Evolutionary conservation across 2,888 invertebrate genomes (phyloP).

Genomic region (Cylindroiulus punctatus): DNA sequence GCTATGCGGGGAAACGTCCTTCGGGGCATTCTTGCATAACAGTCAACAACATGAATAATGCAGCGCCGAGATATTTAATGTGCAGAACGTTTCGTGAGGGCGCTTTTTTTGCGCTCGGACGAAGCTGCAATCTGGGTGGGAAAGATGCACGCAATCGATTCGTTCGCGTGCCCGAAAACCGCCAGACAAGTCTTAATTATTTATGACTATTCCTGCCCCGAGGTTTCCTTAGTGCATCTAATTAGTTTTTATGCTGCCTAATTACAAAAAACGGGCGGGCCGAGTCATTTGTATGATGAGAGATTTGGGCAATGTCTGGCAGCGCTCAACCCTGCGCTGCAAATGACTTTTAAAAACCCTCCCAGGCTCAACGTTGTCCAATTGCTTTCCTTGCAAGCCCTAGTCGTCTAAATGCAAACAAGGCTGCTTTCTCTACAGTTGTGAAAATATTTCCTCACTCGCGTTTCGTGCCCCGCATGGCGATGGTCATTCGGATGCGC

Average conservation of each 20-base stretch:
- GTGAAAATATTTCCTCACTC: constrained; percentile 32
- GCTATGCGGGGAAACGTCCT: no score
- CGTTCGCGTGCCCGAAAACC: constrained; percentile 2
- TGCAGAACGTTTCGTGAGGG: not conserved
- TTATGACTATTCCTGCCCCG: constrained; percentile 41
- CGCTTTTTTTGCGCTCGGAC: not conserved
- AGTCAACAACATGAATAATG: constrained; percentile 22
- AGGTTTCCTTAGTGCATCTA: constrained; percentile 43
- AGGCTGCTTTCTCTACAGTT: constrained; percentile 29
- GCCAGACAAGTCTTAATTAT: constrained; percentile 40
- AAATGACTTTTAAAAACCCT: not conserved
- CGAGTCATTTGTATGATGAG: not conserved
- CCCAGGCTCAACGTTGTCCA: not conserved
- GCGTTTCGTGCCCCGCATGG: constrained; percentile 12
- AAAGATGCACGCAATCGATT: constrained; percentile 27
- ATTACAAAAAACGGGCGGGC: constrained; percentile 17
- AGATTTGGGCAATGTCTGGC: not conserved
- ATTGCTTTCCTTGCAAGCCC: constrained; percentile 35
- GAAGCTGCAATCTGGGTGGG: not conserved
- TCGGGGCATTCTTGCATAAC: not conserved
- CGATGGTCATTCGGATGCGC: constrained; percentile 30
- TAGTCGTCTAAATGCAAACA: constrained; percentile 45
- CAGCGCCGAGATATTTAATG: constrained; percentile 29
- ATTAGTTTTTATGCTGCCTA: constrained; percentile 40
- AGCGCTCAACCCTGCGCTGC: not conserved